A percentile compares a stretch with the other conserved stretches of the same genome.
phyloP scores from a whole-genome alignment of 2,113 vertebrate species.

The Tragelaphus imberbis region DNA sequence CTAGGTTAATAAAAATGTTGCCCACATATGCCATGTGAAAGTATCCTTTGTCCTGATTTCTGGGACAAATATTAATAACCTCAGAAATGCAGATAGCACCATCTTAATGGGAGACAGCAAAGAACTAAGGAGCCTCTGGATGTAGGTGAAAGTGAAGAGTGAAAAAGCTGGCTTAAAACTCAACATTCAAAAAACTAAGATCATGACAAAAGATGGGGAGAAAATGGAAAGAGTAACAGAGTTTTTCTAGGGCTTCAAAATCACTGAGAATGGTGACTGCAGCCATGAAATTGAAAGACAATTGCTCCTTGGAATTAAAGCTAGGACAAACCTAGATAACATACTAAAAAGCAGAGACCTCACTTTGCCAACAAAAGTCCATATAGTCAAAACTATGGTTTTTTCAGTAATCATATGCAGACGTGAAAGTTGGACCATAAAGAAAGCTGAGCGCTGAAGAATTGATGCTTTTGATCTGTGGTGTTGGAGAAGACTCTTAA shows the following conservation, averaged over 20 bases:
- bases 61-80: background rate
- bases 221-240: background rate
- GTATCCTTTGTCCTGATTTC: background rate
- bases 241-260: background rate
- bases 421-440: background rate
- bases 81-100: background rate
- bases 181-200: background rate
- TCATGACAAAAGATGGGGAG: background rate
- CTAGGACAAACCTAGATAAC: background rate
- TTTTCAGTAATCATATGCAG: background rate
- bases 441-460: background rate
- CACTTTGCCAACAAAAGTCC: background rate
- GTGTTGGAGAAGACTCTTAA: background rate
- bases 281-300: background rate
- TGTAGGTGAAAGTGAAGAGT: background rate
- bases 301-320: background rate
- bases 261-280: background rate
- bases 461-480: background rate
- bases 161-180: background rate
- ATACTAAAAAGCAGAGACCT: background rate
- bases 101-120: background rate
- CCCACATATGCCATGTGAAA: background rate
- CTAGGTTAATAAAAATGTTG: background rate
- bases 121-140: background rate
- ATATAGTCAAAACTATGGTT: background rate